Percentiles rank a stretch among this genome's conserved stretches.
These are phyloP conservation scores for Synanthedon tipuliformis DNA, from an alignment of 2,888 invertebrate species.

Conservation along the genomic window DNA sequence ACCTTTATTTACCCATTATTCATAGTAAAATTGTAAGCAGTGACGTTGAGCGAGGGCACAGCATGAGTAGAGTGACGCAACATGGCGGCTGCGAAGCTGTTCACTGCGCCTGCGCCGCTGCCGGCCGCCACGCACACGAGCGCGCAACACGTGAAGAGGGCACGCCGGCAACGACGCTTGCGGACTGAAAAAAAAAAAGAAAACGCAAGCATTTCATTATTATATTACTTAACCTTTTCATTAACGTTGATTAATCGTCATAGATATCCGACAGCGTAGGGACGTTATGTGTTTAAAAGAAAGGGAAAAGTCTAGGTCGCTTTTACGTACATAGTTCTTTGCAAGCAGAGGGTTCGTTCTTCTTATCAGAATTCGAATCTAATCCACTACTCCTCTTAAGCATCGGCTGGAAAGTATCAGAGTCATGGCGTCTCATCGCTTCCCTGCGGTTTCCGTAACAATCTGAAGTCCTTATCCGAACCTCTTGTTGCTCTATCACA, in stretches of 20 bases:
- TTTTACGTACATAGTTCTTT: conserved; percentile 44
- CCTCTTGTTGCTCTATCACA: conserved; percentile 61
- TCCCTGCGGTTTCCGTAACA: conserved; percentile 34
- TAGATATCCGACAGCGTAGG: no score
- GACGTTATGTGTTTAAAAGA: no score
- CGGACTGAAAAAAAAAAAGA: conserved; percentile 27
- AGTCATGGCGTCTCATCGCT: conserved; percentile 39
- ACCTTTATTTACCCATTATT: conserved; percentile 40
- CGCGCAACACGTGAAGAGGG: conserved; percentile 40
- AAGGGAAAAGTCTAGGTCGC: no score
- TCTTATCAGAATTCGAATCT: conserved; percentile 46
- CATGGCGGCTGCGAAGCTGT: conserved; percentile 55
- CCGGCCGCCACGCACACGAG: conserved; percentile 46
- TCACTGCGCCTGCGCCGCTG: conserved; percentile 54
- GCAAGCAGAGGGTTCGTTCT: conserved; percentile 40
- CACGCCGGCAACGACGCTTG: conserved; percentile 43
- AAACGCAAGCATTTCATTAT: no score
- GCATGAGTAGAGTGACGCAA: conserved; percentile 41
- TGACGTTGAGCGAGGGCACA: conserved; percentile 43
- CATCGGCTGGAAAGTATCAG: conserved; percentile 59
- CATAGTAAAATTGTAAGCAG: conserved; percentile 49
- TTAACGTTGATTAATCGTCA: no score
- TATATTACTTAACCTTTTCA: no score
- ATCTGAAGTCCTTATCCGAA: conserved; percentile 52
- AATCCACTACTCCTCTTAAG: conserved; percentile 46